Evolutionary conservation across 2,797 vertebrate species (phyloP).

Genomic region (Xiphophorus birchmanni): DNA sequence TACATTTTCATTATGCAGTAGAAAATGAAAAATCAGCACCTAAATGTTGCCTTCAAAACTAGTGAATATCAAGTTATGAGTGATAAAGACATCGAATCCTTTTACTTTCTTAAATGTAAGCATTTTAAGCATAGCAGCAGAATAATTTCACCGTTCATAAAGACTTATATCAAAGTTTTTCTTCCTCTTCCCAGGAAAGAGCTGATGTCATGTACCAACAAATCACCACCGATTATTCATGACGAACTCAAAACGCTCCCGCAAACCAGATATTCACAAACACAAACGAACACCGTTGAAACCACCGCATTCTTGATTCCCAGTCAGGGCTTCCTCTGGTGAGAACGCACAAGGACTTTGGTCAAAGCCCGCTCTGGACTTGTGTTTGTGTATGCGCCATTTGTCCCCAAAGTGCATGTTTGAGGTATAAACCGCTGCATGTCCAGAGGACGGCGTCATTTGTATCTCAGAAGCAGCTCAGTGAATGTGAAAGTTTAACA

Average conservation of each 20-base stretch:
- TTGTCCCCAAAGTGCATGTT: constrained; percentile 56
- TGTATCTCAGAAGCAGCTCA: constrained; percentile 23
- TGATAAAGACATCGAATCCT: no score
- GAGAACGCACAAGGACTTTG: constrained; percentile 43
- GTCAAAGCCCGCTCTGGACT: constrained; percentile 34
- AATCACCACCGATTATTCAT: constrained; percentile 21
- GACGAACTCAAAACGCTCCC: constrained; percentile 24
- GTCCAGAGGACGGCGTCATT: constrained; percentile 46
- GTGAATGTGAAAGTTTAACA: constrained; percentile 24
- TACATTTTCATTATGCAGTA: no score
- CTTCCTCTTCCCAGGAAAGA: constrained; percentile 2
- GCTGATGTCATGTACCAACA: constrained; percentile 54
- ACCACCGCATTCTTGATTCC: constrained; percentile 56
- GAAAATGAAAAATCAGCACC: no score
- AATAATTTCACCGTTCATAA: background rate
- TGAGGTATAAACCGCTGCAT: constrained; percentile 64
- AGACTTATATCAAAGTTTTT: background rate
- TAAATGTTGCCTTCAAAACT: no score
- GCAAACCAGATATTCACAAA: constrained; percentile 15
- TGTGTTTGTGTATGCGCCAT: constrained; percentile 32
- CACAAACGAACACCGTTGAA: constrained; percentile 32
- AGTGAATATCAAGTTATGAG: no score
- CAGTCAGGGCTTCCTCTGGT: constrained; percentile 44
- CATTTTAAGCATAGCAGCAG: no score
- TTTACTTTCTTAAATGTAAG: background rate